These are phyloP conservation scores for Orgyia antiqua DNA, from an alignment of 2,888 invertebrate species.

Conservation along the genomic window DNA sequence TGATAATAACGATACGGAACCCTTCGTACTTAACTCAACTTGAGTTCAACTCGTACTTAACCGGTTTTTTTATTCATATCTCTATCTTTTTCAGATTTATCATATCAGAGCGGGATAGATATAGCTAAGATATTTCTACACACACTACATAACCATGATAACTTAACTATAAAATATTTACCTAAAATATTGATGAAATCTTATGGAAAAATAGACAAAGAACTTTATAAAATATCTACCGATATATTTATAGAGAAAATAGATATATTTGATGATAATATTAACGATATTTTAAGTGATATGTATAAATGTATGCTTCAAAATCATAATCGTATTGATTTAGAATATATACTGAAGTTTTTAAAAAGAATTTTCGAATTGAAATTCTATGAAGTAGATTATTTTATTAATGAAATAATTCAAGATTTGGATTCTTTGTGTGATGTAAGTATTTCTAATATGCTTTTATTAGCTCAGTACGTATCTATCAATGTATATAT, in stretches of 20 bases:
- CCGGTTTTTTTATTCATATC: no score
- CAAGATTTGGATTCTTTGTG: background rate
- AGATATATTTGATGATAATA: constrained; percentile 29
- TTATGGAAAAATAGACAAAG: constrained; percentile 22
- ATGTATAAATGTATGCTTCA: constrained; percentile 10
- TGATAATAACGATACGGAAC: no score
- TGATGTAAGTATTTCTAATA: constrained; percentile 5
- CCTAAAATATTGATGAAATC: constrained; percentile 30
- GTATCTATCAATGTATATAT: no score
- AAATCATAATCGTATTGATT: constrained; percentile 4
- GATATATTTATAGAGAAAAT: constrained; percentile 38
- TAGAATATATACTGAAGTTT: constrained; percentile 3
- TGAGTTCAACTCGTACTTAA: no score
- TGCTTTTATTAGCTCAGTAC: no score
- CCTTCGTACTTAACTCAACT: no score
- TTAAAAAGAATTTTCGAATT: constrained; percentile 4
- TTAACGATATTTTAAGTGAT: constrained; percentile 14
- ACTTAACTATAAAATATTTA: constrained; percentile 29
- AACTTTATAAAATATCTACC: constrained; percentile 29
- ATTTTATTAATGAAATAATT: constrained; percentile 1
- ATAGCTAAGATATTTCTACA: constrained; percentile 33
- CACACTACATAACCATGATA: constrained; percentile 37
- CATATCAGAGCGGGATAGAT: constrained; percentile 34
- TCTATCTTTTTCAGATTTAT: constrained; percentile 42
- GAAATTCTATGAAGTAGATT: background rate